Evolutionary conservation across 2,113 vertebrate genomes (phyloP), one percentile per base, ranked within the genome.

Genomic region (Scomber colias): DNA sequence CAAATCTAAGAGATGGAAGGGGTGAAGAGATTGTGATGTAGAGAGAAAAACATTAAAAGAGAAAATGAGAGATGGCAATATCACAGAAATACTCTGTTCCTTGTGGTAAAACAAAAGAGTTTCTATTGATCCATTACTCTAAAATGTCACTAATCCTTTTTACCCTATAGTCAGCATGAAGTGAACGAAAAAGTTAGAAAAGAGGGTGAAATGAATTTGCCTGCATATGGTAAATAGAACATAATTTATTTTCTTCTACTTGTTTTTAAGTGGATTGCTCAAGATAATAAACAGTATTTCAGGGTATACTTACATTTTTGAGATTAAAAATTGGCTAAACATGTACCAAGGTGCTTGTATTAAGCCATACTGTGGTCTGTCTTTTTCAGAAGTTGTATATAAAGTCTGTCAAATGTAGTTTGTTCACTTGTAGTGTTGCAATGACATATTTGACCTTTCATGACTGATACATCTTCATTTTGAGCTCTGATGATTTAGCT

Each of bases 41-140:
- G 48, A 72, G 61, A 75, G 54, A 62, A 72, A n/a, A 55, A 63
- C 16, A 78, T 75, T 57, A 75, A 75, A 75, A 64, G 59, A 65
- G 62, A 81, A 83, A 82, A 69, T 57, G 21, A 76, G 62, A 67
- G 27, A 15, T 56, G 30, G 17, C 21, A 35, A 54, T 78, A 68
- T n/a, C n/a, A 40, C 24, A 68, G 51, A 75, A 63, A 66, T 50
- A 60, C 46, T 75, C 24, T 75, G 35, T 46, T 76, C 54, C 17
- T 62, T 3, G 6, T 66, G 49, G 60, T 53, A 45, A 72, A 31
- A 44, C 56, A 67, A 61, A 67, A 64, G 48, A 71, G 71, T 75
- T 75, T 75, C 67, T 81, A 69, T 79, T 75, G 79, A 87, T 75
- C 77, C 75, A 48, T 72, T 76, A 65, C 78, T 77, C 56, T 55